These are phyloP conservation scores for Ptychobarbus kaznakovi DNA, from an alignment of 2,797 vertebrate species.

Conservation along the genomic window DNA sequence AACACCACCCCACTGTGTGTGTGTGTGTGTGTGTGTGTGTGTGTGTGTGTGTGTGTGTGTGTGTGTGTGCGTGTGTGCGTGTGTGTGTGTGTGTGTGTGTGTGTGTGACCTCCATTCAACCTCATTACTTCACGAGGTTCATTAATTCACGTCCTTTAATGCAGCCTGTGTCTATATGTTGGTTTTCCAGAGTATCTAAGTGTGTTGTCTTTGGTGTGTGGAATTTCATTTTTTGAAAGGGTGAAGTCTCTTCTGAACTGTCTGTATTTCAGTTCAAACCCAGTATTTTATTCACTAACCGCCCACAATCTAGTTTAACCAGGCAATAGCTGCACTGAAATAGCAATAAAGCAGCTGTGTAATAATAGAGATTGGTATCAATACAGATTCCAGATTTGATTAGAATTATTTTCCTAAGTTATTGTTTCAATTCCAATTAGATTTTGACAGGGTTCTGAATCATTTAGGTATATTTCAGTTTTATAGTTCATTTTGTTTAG, in stretches of 20 bases:
- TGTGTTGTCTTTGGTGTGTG: slow-evolving; percentile 11
- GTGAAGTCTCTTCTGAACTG: slow-evolving; percentile 1
- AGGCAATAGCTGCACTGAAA: not conserved
- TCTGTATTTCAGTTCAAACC: slow-evolving; percentile 10
- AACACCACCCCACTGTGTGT: slow-evolving; percentile 13
- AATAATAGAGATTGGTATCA: not conserved
- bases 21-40: slow-evolving; percentile 2
- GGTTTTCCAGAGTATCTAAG: not conserved
- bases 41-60: slow-evolving; percentile 28
- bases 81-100: slow-evolving; percentile 20
- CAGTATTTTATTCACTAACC: not conserved
- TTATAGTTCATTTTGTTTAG: not conserved
- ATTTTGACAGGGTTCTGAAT: not conserved
- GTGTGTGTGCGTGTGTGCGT: slow-evolving; percentile 7
- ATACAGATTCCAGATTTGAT: not conserved
- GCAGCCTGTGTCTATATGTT: slow-evolving; percentile 2
- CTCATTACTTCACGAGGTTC: slow-evolving; percentile 18
- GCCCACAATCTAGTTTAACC: not conserved
- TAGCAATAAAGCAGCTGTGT: not conserved
- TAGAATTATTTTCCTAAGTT: not conserved
- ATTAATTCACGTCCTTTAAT: slow-evolving; percentile 22
- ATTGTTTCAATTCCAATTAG: not conserved
- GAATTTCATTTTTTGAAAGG: slow-evolving; percentile 4
- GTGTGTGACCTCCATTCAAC: slow-evolving; percentile 5
- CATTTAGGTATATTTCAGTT: not conserved